Percentiles rank a stretch among this genome's conserved stretches.
phyloP scores from a whole-genome alignment of 1,140 invertebrate species.

The Stenopsyche tienmushanensis region DNA sequence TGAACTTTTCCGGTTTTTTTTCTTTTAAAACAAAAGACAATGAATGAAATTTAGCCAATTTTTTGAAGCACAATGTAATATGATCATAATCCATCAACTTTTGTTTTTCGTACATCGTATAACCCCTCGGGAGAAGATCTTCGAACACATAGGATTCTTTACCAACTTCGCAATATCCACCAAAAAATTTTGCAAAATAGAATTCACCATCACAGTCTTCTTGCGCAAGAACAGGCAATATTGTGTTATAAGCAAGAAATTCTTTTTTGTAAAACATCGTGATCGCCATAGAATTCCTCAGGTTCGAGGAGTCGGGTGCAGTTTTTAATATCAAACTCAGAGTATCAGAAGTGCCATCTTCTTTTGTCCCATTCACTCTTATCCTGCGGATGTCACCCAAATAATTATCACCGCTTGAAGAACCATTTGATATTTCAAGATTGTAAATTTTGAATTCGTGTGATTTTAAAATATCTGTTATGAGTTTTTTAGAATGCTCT shows the following conservation, averaged over 20 bases:
- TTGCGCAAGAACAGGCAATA: constrained; percentile 48
- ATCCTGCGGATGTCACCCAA: constrained; percentile 46
- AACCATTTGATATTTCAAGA: constrained; percentile 1
- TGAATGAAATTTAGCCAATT: constrained; percentile 58
- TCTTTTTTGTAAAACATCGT: constrained; percentile 40
- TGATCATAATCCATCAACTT: constrained; percentile 50
- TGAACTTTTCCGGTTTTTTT: constrained; percentile 45
- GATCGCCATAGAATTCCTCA: background rate
- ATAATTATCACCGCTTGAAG: constrained; percentile 48
- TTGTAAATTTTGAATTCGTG: too few species aligned
- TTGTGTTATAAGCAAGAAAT: constrained; percentile 44
- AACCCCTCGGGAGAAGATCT: constrained; percentile 53
- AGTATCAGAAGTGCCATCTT: background rate
- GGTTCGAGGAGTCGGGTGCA: background rate
- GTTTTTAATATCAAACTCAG: constrained; percentile 8
- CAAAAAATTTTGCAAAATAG: constrained; percentile 48
- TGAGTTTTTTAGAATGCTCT: too few species aligned
- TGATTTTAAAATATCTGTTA: too few species aligned
- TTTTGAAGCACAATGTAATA: constrained; percentile 49
- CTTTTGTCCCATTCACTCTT: background rate
- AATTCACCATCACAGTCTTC: constrained; percentile 43
- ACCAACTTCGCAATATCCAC: constrained; percentile 43
- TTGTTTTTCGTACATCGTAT: constrained; percentile 50
- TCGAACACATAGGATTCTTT: constrained; percentile 57
- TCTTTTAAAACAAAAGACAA: constrained; percentile 54